Conservation (phyloP, 2,888 invertebrate genomes). For the Eurytoma adleriae region DNA sequence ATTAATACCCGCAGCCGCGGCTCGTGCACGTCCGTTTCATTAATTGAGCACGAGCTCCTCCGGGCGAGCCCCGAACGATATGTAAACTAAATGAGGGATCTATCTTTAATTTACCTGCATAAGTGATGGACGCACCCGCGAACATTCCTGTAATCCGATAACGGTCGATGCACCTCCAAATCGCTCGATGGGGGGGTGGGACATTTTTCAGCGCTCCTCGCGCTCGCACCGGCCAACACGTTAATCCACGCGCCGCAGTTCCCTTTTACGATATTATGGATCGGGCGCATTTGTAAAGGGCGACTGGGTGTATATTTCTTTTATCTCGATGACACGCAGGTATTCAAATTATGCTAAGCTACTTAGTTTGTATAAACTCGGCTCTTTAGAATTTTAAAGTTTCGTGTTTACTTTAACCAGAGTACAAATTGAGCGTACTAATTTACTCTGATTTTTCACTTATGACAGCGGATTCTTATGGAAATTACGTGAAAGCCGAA, state of each 20-base stretch:
- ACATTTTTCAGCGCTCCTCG: background rate
- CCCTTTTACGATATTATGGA: too few species aligned
- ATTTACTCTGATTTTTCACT: background rate
- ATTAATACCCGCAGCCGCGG: constrained; percentile 50
- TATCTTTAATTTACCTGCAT: constrained; percentile 49
- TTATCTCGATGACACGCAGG: too few species aligned
- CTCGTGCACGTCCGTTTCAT: constrained; percentile 18
- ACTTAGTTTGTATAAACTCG: too few species aligned
- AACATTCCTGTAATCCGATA: constrained; percentile 42
- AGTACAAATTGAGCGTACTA: too few species aligned
- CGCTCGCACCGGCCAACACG: background rate
- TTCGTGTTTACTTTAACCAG: too few species aligned
- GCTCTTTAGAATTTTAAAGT: too few species aligned
- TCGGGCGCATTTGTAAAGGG: too few species aligned
- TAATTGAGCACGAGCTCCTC: constrained; percentile 37
- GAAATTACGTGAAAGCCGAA: too few species aligned
- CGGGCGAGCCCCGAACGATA: constrained; percentile 11
- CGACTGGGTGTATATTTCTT: too few species aligned
- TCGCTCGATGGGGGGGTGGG: background rate
- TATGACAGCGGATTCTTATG: too few species aligned
- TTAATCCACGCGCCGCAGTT: background rate
- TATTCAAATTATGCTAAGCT: too few species aligned
- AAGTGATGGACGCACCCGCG: constrained; percentile 24
- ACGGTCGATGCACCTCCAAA: background rate
- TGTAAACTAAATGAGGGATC: constrained; percentile 49